Conservation (phyloP, 1,140 invertebrate genomes). For the Aphidius gifuensis region DNA sequence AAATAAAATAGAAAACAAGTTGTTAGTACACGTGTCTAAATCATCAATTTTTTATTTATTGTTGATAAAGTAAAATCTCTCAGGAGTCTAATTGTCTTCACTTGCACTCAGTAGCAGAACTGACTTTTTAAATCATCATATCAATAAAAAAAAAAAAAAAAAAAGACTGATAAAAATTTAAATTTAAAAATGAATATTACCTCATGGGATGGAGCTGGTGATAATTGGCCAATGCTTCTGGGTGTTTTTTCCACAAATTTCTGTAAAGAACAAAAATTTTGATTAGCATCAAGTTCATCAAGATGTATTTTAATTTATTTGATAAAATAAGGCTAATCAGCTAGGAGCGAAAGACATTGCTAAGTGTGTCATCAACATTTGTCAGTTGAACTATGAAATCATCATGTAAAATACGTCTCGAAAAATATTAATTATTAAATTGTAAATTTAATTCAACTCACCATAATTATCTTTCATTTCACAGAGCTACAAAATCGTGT, state of each 20-base stretch:
- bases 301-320: neutral
- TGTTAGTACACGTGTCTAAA: too few relatives aligned
- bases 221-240: neutral
- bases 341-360: conserved; percentile 46
- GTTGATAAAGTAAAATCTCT: neutral
- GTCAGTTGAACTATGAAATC: conserved; percentile 52
- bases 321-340: conserved; percentile 28
- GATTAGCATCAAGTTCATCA: neutral
- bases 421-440: too few relatives aligned
- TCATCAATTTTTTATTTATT: too few relatives aligned
- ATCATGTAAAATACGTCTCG: conserved; percentile 31
- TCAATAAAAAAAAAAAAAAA: neutral
- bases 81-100: conserved; percentile 32
- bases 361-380: conserved; percentile 31
- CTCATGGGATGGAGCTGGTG: neutral
- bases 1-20: too few relatives aligned
- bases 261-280: too few relatives aligned
- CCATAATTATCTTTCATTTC: too few relatives aligned
- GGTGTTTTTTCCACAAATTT: too few relatives aligned
- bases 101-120: conserved; percentile 31
- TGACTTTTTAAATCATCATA: conserved; percentile 38
- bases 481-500: too few relatives aligned
- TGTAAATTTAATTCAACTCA: too few relatives aligned
- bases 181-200: neutral
- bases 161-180: conserved; percentile 7